phyloP scores from a whole-genome alignment of 2,888 invertebrate species.

The Eledona agricola region DNA sequence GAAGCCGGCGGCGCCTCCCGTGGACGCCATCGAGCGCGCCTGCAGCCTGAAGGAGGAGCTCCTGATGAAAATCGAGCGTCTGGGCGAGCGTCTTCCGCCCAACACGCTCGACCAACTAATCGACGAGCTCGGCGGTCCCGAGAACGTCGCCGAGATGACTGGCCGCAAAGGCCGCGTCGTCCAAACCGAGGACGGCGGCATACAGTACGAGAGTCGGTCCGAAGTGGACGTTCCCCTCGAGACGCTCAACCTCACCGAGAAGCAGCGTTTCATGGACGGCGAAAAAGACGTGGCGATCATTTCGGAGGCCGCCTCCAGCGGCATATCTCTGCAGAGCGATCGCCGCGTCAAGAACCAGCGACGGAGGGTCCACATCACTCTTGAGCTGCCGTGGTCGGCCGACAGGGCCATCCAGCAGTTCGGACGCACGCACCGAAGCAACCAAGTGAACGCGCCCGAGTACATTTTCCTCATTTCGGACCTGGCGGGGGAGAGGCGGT shows the following conservation, averaged over 20 bases:
- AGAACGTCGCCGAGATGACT: constrained; percentile 99
- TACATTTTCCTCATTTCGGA: constrained; percentile 99
- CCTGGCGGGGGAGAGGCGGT: constrained; percentile 95
- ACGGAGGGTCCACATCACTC: constrained; percentile 95
- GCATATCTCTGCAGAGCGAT: constrained; percentile 97
- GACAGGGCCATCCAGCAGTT: constrained; percentile 99
- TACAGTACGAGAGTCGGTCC: constrained; percentile 93
- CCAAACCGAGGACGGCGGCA: constrained; percentile 93
- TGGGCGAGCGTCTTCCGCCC: constrained; percentile 87
- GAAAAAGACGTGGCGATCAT: constrained; percentile 99
- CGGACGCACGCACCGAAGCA: constrained; percentile 69
- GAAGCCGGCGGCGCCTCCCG: constrained; percentile 71
- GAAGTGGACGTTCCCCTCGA: constrained; percentile 96
- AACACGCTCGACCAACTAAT: constrained; percentile 99
- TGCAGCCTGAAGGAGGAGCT: constrained; percentile 94
- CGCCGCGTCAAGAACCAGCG: constrained; percentile 92
- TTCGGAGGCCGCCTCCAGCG: constrained; percentile 98
- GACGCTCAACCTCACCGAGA: constrained; percentile 94
- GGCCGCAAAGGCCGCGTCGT: constrained; percentile 79
- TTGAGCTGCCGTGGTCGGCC: constrained; percentile 99
- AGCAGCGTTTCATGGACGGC: constrained; percentile 93
- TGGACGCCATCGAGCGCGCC: constrained; percentile 87
- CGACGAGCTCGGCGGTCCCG: constrained; percentile 97
- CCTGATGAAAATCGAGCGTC: constrained; percentile 80
- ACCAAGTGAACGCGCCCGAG: constrained; percentile 97